Percentiles rank a stretch among this genome's conserved stretches.
Evolutionary conservation across 2,113 vertebrate species (phyloP).

Genomic region (Collichthys lucidus): DNA sequence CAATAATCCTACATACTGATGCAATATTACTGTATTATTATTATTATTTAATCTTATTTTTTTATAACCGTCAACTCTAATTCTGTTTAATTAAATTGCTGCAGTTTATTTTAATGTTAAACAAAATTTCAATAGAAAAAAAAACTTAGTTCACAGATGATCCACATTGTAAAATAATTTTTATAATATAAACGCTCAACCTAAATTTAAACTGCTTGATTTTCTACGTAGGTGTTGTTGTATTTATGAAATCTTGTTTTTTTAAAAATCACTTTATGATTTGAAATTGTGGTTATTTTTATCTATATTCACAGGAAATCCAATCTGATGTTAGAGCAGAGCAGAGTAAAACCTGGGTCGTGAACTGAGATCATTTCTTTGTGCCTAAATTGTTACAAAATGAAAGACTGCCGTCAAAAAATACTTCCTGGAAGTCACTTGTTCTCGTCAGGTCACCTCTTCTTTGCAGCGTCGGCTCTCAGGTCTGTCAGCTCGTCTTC

Average conservation of each 20-base stretch:
- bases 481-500: slow-evolving; percentile 41
- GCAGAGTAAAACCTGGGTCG: neutral
- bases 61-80: too few species aligned
- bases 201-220: neutral
- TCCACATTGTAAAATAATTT: too few species aligned
- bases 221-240: neutral
- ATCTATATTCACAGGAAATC: neutral
- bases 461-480: neutral
- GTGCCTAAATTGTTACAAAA: neutral
- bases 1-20: neutral
- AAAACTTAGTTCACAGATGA: neutral
- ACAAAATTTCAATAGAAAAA: too few species aligned
- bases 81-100: neutral
- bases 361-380: neutral
- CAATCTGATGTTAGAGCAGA: neutral
- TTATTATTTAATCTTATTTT: neutral
- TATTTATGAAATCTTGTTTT: neutral
- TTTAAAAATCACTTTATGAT: neutral
- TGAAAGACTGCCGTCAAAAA: slow-evolving; percentile 9
- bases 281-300: neutral
- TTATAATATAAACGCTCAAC: neutral
- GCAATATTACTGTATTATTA: neutral
- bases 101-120: neutral
- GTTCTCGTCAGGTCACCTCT: slow-evolving; percentile 9
- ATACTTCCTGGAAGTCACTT: slow-evolving; percentile 50